Percentiles rank a stretch among this genome's conserved stretches.
These are phyloP conservation scores for Caenorhabditis becei DNA, from an alignment of 2,888 invertebrate genomes.

Conservation along the genomic window DNA sequence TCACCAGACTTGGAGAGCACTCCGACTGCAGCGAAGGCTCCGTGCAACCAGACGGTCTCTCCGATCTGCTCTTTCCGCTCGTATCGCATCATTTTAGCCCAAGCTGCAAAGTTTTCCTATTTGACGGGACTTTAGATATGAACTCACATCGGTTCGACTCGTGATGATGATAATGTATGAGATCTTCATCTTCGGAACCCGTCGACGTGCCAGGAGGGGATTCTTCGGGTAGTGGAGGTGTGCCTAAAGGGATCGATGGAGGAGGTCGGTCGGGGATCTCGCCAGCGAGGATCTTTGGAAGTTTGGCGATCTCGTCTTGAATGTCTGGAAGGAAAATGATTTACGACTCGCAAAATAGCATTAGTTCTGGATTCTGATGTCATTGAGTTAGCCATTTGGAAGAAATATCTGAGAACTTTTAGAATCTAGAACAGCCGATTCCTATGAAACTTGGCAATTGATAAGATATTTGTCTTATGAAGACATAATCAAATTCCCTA, in stretches of 20 bases:
- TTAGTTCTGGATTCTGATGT: not conserved
- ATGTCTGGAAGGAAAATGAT: conserved; percentile 43
- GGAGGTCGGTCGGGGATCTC: conserved; percentile 66
- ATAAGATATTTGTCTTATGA: too few species aligned
- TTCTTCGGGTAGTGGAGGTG: conserved; percentile 68
- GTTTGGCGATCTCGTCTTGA: conserved; percentile 54
- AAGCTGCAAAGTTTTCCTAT: conserved; percentile 69
- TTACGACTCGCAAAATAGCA: too few species aligned
- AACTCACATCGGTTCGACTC: conserved; percentile 47
- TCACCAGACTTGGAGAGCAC: conserved; percentile 64
- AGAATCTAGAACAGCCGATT: too few species aligned
- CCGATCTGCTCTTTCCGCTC: conserved; percentile 78
- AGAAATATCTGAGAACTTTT: too few species aligned
- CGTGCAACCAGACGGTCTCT: conserved; percentile 76
- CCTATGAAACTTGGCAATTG: too few species aligned
- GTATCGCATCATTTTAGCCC: conserved; percentile 79
- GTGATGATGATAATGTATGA: conserved; percentile 61
- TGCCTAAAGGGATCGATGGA: conserved; percentile 62
- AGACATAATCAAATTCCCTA: too few species aligned
- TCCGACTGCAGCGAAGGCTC: conserved; percentile 76
- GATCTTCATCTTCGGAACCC: conserved; percentile 56
- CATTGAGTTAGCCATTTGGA: not conserved
- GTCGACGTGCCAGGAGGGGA: conserved; percentile 67
- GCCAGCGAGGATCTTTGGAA: conserved; percentile 54
- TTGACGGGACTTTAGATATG: not conserved